phyloP scores from a whole-genome alignment of 2,888 invertebrate species.

The Tetranychus piercei region DNA sequence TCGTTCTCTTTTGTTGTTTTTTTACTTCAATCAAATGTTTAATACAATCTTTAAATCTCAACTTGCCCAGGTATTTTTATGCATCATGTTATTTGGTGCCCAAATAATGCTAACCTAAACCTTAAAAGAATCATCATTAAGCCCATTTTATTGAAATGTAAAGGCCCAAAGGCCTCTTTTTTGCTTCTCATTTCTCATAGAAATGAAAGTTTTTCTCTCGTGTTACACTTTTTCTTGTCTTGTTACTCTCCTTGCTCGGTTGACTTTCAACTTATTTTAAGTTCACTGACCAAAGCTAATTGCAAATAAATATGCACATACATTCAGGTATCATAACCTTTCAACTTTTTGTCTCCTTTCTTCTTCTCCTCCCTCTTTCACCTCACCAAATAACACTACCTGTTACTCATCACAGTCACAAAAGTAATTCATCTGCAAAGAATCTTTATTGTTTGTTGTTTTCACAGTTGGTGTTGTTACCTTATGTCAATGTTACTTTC shows the following conservation, averaged over 20 bases:
- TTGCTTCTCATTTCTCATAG: not conserved
- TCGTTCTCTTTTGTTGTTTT: too few relatives aligned
- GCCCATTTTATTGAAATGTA: not conserved
- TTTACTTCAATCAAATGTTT: too few relatives aligned
- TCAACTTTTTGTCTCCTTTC: not conserved
- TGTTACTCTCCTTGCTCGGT: not conserved
- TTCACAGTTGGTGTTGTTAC: not conserved
- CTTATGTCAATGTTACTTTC: not conserved
- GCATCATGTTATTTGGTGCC: too few relatives aligned
- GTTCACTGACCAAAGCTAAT: not conserved
- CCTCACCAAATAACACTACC: not conserved
- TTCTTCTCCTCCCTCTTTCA: not conserved
- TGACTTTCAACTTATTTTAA: not conserved
- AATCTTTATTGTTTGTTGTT: not conserved
- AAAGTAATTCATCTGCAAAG: too few relatives aligned
- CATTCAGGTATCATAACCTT: not conserved
- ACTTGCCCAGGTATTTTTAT: too few relatives aligned
- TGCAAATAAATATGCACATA: not conserved
- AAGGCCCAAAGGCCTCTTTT: not conserved
- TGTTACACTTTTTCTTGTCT: not conserved
- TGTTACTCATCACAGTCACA: too few relatives aligned
- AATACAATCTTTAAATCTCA: too few relatives aligned
- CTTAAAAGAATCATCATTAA: not conserved
- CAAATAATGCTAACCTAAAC: too few relatives aligned
- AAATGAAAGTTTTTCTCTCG: not conserved